Conservation (phyloP, 2,888 invertebrate genomes). For the Rhamphomyia laevipes region DNA sequence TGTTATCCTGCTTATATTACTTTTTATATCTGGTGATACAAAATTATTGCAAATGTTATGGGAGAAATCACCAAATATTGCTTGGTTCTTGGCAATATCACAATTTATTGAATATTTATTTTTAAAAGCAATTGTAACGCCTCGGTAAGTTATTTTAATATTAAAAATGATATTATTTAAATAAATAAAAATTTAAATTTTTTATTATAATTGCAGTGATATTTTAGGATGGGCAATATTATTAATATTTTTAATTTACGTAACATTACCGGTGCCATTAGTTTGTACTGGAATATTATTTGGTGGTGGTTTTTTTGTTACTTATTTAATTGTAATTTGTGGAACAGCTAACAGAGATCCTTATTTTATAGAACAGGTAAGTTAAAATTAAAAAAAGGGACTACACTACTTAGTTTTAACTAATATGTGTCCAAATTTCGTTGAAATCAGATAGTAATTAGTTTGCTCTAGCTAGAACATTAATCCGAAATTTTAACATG, state of each 20-base stretch:
- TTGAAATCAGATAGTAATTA: too few relatives aligned
- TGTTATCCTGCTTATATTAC: constrained; percentile 23
- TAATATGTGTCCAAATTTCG: too few relatives aligned
- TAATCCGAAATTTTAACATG: too few relatives aligned
- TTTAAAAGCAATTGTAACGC: constrained; percentile 42
- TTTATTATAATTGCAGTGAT: constrained; percentile 38
- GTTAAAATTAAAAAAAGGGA: constrained; percentile 6
- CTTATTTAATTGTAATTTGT: constrained; percentile 47
- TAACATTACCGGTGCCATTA: constrained; percentile 57
- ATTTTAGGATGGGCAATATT: constrained; percentile 61
- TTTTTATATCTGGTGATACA: constrained; percentile 25
- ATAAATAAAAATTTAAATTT: background rate
- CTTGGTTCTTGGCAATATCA: constrained; percentile 47
- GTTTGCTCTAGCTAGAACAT: too few relatives aligned
- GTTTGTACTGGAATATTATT: constrained; percentile 47
- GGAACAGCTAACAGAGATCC: constrained; percentile 43
- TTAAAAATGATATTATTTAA: background rate
- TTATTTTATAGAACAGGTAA: constrained; percentile 41
- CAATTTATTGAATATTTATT: constrained; percentile 51
- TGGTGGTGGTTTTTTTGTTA: constrained; percentile 47
- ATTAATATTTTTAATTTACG: constrained; percentile 59
- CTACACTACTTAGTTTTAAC: too few relatives aligned
- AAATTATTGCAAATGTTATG: constrained; percentile 34
- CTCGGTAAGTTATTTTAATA: constrained; percentile 23
- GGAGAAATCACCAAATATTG: constrained; percentile 45